Conservation (phyloP, 2,888 invertebrate genomes). For the Elmis aenea region DNA sequence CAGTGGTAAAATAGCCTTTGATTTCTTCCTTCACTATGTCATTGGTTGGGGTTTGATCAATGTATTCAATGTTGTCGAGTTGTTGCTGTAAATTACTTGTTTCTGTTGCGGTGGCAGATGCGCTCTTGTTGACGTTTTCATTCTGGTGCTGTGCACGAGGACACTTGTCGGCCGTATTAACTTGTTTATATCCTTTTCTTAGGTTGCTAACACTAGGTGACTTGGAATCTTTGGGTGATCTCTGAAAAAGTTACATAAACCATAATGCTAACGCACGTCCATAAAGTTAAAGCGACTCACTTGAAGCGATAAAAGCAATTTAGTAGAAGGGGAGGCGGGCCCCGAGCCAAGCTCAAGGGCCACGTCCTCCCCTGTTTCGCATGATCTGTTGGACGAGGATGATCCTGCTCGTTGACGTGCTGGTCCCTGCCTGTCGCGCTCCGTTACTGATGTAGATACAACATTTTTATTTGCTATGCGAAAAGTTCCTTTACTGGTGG, state of each 20-base stretch:
- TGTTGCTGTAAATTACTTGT: constrained; percentile 24
- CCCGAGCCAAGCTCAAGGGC: constrained; percentile 51
- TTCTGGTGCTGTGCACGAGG: no score
- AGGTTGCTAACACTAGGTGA: no score
- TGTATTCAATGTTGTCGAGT: constrained; percentile 53
- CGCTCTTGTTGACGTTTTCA: constrained; percentile 32
- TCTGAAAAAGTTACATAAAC: no score
- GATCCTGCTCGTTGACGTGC: constrained; percentile 52
- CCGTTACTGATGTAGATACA: constrained; percentile 49
- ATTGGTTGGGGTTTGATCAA: constrained; percentile 57
- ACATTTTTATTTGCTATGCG: constrained; percentile 48
- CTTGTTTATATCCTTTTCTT: no score
- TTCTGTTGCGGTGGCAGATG: constrained; percentile 38
- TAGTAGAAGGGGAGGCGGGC: constrained; percentile 52
- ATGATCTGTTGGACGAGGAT: constrained; percentile 36
- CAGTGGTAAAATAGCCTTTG: constrained; percentile 43
- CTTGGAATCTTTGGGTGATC: no score
- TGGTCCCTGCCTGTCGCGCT: constrained; percentile 52
- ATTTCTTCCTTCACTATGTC: constrained; percentile 51
- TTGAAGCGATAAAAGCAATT: no score
- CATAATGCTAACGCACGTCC: no score
- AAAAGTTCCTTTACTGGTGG: constrained; percentile 40
- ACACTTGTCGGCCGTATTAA: no score
- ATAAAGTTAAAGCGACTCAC: no score
- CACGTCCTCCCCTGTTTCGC: constrained; percentile 53